Conservation (phyloP, 2,113 vertebrate genomes). For the Chloroceryle aenea region DNA sequence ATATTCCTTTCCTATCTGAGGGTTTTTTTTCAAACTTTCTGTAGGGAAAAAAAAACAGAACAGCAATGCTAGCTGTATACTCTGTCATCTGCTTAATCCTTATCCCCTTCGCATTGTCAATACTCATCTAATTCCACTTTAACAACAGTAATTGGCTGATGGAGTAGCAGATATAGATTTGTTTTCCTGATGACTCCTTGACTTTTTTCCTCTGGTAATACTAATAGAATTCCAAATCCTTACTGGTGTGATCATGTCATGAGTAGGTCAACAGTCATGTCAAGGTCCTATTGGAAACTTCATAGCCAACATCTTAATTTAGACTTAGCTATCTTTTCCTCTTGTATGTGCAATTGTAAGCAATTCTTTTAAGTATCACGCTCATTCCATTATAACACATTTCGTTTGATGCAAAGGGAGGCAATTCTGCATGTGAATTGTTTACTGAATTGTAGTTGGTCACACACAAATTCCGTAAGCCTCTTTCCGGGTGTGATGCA, state of each 20-base stretch:
- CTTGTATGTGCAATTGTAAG: slow-evolving; percentile 83
- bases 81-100: slow-evolving; percentile 89
- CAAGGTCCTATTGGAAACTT: slow-evolving; percentile 99
- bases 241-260: slow-evolving; percentile 93
- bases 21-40: slow-evolving; percentile 39
- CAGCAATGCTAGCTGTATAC: slow-evolving; percentile 65
- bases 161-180: slow-evolving; percentile 99
- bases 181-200: slow-evolving; percentile 99
- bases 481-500: slow-evolving; percentile 50
- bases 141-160: slow-evolving; percentile 99
- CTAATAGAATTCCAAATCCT: slow-evolving; percentile 99
- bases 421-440: slow-evolving; percentile 80
- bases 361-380: slow-evolving; percentile 79
- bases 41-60: neutral
- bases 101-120: slow-evolving; percentile 94
- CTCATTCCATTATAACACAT: slow-evolving; percentile 82
- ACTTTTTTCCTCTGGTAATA: slow-evolving; percentile 97
- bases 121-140: slow-evolving; percentile 99
- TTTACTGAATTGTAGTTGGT: slow-evolving; percentile 59
- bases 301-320: slow-evolving; percentile 99
- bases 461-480: slow-evolving; percentile 51
- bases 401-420: slow-evolving; percentile 79
- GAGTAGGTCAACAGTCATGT: slow-evolving; percentile 98
- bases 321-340: slow-evolving; percentile 87
- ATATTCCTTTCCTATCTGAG: neutral